phyloP scores from a whole-genome alignment of 2,113 vertebrate genomes.

The Cryptomyrus ogoouensis region DNA sequence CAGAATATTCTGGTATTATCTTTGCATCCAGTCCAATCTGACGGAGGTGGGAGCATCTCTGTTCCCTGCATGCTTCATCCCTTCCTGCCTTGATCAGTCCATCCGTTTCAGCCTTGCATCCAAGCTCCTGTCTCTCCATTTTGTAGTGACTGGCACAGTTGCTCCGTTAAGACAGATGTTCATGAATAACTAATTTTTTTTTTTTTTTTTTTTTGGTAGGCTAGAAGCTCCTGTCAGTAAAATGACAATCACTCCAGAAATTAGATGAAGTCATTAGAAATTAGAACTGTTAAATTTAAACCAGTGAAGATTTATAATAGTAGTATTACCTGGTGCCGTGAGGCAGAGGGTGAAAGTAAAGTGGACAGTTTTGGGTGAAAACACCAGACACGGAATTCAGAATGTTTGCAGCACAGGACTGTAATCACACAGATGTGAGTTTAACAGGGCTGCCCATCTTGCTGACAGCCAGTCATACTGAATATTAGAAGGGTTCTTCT shows the following conservation, averaged over 20 bases:
- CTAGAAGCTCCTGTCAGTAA: background rate
- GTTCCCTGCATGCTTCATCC: background rate
- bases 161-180: slow-evolving; percentile 3
- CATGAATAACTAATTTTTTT: background rate
- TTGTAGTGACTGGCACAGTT: background rate
- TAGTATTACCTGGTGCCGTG: background rate
- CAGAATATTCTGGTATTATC: background rate
- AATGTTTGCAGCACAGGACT: background rate
- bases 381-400: background rate
- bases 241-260: background rate
- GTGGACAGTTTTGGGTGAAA: background rate
- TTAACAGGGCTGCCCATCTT: background rate
- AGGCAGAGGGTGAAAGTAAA: background rate
- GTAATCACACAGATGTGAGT: background rate
- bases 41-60: background rate
- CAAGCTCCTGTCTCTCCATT: background rate
- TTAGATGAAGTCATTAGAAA: slow-evolving; percentile 1
- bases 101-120: background rate
- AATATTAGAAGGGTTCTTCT: background rate
- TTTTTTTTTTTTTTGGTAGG: background rate
- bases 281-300: background rate
- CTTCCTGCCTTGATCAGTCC: background rate
- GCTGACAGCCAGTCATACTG: background rate
- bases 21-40: background rate
- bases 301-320: background rate